phyloP scores from a whole-genome alignment of 2,113 vertebrate species.

The Sula dactylatra region DNA sequence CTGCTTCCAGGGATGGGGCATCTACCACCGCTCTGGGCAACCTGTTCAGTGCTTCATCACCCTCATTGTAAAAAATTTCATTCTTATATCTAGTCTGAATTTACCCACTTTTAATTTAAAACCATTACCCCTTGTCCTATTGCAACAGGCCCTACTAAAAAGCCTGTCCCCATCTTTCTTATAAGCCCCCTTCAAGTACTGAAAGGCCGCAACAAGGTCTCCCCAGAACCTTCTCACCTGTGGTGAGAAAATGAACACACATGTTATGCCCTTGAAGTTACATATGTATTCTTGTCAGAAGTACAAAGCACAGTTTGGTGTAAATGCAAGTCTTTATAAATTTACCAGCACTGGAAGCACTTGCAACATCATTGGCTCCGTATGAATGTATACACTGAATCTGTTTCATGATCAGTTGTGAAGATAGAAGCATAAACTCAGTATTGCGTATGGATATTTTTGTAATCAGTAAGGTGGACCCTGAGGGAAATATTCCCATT shows the following conservation, averaged over 20 bases:
- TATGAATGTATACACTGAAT: background rate
- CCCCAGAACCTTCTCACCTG: background rate
- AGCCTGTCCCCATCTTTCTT: background rate
- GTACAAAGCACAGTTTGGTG: background rate
- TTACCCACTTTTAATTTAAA: background rate
- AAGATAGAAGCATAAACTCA: constrained; percentile 16
- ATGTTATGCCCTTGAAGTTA: background rate
- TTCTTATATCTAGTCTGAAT: background rate
- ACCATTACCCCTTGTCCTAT: background rate
- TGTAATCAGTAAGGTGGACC: background rate
- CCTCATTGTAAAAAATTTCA: background rate
- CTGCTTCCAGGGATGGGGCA: background rate
- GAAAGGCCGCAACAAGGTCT: background rate
- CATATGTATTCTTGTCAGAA: background rate
- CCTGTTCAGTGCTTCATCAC: background rate
- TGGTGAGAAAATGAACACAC: background rate
- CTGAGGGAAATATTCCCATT: constrained; percentile 33
- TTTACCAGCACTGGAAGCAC: background rate
- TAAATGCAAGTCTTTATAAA: background rate
- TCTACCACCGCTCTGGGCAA: background rate
- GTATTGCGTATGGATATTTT: constrained; percentile 36
- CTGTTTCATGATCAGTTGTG: background rate
- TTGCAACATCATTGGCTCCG: background rate
- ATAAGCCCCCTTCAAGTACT: background rate
- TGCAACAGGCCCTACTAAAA: background rate